Percentiles rank a stretch among this genome's conserved stretches.
Conservation (phyloP, 2,888 invertebrate genomes). For the Sepiola atlantica region DNA sequence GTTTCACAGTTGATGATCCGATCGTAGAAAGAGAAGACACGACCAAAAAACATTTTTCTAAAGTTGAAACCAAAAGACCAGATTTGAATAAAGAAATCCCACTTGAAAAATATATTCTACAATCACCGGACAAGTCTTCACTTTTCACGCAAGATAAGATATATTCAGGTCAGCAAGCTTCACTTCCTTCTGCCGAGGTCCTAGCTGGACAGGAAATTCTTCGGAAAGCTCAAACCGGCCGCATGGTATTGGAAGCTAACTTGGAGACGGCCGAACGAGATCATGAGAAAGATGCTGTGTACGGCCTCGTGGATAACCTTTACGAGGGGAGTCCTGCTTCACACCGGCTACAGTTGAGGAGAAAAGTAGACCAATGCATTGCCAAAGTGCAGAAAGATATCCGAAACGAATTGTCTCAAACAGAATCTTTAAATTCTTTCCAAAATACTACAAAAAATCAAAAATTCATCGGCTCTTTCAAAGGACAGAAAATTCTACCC, state of each 20-base stretch:
- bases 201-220: slow-evolving; percentile 40
- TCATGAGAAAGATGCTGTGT: slow-evolving; percentile 62
- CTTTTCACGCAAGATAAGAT: slow-evolving; percentile 41
- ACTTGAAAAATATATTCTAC: slow-evolving; percentile 39
- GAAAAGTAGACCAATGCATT: slow-evolving; percentile 8
- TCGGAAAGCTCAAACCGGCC: neutral
- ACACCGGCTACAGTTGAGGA: neutral
- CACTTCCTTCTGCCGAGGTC: slow-evolving; percentile 24
- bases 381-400: slow-evolving; percentile 43
- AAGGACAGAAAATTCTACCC: neutral
- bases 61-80: neutral
- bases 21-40: neutral
- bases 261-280: slow-evolving; percentile 63
- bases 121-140: neutral
- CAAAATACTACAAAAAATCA: neutral
- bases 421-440: neutral
- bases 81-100: neutral
- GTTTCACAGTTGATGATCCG: neutral
- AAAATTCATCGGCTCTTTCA: neutral
- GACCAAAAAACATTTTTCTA: neutral
- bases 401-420: neutral
- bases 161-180: neutral
- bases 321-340: slow-evolving; percentile 59
- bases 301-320: slow-evolving; percentile 58
- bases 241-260: slow-evolving; percentile 62